phyloP scores from a whole-genome alignment of 1,140 invertebrate genomes.

The Ephestia elutella region DNA sequence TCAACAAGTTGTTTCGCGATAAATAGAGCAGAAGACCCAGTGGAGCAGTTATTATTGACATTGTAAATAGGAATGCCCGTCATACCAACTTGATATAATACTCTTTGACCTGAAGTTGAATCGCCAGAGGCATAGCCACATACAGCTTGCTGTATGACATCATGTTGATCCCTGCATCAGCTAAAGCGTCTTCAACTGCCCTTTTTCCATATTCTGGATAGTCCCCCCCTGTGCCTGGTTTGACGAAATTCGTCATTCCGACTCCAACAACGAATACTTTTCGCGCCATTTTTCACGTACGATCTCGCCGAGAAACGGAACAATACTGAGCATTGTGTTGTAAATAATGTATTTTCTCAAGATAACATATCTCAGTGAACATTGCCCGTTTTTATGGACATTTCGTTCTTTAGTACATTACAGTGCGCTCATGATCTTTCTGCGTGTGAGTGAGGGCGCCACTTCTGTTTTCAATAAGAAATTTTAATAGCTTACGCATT shows the following conservation, averaged over 20 bases:
- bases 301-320: not conserved
- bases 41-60: conserved; percentile 99
- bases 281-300: conserved; percentile 45
- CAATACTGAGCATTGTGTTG: not conserved
- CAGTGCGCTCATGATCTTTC: no score
- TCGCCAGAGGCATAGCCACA: conserved; percentile 98
- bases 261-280: conserved; percentile 95
- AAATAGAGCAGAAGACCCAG: conserved; percentile 93
- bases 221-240: conserved; percentile 89
- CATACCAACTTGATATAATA: conserved; percentile 95
- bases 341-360: not conserved
- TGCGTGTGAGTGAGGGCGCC: no score
- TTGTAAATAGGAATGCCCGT: conserved; percentile 98
- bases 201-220: conserved; percentile 97
- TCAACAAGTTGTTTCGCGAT: conserved; percentile 94
- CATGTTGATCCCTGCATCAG: conserved; percentile 89
- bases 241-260: conserved; percentile 94
- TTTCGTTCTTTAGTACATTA: not conserved
- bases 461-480: no score
- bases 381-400: not conserved
- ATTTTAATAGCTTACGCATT: no score
- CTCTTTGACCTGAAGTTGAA: conserved; percentile 95
- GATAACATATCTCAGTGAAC: not conserved
- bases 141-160: conserved; percentile 89
- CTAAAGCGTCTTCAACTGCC: conserved; percentile 90